Conservation (phyloP, 1,140 invertebrate genomes). For the Harpegnathos saltator region DNA sequence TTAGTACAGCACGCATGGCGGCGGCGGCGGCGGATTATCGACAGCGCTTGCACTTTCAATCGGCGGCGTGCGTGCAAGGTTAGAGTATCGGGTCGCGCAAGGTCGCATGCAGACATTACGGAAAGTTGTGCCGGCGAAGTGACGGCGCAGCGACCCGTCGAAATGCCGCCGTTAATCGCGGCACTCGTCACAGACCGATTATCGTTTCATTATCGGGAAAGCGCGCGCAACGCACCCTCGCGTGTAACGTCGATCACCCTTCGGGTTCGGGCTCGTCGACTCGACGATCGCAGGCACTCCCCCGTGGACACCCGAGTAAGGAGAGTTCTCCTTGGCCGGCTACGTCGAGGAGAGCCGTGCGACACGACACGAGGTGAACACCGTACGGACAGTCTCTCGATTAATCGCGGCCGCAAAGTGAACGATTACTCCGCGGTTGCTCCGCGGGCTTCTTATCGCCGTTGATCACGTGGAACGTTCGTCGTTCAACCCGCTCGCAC, state of each 20-base stretch:
- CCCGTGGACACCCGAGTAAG: background rate
- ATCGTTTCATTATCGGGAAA: constrained; percentile 58
- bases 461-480: background rate
- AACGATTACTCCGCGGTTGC: background rate
- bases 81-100: background rate
- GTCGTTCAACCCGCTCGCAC: constrained; percentile 20
- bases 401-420: background rate
- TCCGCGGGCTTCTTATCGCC: constrained; percentile 4
- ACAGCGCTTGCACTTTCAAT: constrained; percentile 44
- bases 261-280: background rate
- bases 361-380: background rate
- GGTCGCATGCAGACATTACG: constrained; percentile 2
- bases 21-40: constrained; percentile 5
- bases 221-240: constrained; percentile 20
- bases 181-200: constrained; percentile 62
- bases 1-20: no score
- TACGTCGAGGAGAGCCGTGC: background rate
- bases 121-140: constrained; percentile 52
- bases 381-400: background rate
- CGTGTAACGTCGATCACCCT: background rate
- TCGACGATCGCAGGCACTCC: background rate
- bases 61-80: constrained; percentile 42
- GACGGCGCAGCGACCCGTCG: constrained; percentile 11
- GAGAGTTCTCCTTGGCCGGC: background rate
- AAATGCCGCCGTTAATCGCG: constrained; percentile 60